Evolutionary conservation across 1,140 invertebrate genomes (phyloP), one percentile per base, ranked within the genome.

Genomic region (Arctopsyche grandis): DNA sequence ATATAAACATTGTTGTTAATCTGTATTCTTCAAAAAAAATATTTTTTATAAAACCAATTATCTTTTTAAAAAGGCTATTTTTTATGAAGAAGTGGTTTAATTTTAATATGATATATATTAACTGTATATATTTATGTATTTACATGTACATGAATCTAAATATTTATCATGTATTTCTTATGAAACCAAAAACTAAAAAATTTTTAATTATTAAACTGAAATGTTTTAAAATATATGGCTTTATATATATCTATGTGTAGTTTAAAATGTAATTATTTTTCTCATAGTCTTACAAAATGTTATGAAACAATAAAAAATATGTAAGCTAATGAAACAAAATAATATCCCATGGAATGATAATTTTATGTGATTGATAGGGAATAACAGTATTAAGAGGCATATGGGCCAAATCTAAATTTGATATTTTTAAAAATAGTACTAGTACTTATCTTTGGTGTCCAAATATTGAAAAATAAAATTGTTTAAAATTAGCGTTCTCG

Each of bases 381-480:
- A 14, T 66, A 66, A 66, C 63, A 66, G 63, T 66, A 66, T 66
- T 66, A 66, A 29, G n/a, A 26, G 63, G 26, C 0, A 14, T 26
- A 22, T 66, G 63, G 63, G 63, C 63, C 63, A 66, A 66, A 19
- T 19, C 9, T 19, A n/a, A 19, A 52, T 16, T 60, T 60, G 56
- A 60, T 19, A 19, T 60, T 60, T 60, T 19, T 3, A 9, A 19
- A 1, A 3, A 60, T 19, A 5, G 21, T n/a, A 14, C 1, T 52
- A 10, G 29, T 38, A 38, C 1, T 52, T 5, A n/a, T 52, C 48
- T n/a, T n/a, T 12, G 48, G 12, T 52, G 12, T 52, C 16, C 12
- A 52, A 52, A 52, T 52, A 52, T 38, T 52, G 16, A 12, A 19
- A n/a, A 52, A n/a, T 5, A 52, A n/a, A 5, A 52, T 52, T 5